Base-by-base conservation (phyloP, 1,140 invertebrate species). In the Whitmania pigra region DNA sequence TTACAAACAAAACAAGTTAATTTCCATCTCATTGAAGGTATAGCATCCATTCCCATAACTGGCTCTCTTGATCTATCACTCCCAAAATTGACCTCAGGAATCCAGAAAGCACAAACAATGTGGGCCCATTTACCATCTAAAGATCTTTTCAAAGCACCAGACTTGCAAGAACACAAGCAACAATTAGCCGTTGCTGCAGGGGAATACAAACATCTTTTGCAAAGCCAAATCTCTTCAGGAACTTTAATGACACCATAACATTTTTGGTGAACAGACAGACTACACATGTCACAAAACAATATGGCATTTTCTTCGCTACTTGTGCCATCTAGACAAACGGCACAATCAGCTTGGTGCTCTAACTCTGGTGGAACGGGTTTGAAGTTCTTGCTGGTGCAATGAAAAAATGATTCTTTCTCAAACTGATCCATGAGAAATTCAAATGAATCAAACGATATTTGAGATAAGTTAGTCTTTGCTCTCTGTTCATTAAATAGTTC, bases 171-270 rank as follows among this genome's bases (percentile, higher is more conserved):
- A 84, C 96, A 99, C 7, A 99, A 84, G 31, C 92, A 91, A 85
- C 96, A 99, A 80, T 96, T 92, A 0, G 97, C 94, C 13, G 93
- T 89, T 72, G 91, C 83, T 11, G 93, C 96, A 7, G 95, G 95
- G 69, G 93, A 97, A 78, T 97, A 92, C 9, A 98, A 82, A 83
- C 96, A 99, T 53, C 87, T 79, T 67, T 94, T 86, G 82, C 96
- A 99, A 17, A 98, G 83, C 96, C 96, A 98, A 80, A 97, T 94
- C n/a, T 95, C 95, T 82, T 98, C 94, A 0, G 96, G 96, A 78
- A 99, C 97, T 79, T 98, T 98, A 25, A 95, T 95, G 9, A 97
- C 94, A 69, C 96, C 96, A 83, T 99, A 99, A 80, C 96, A 99
- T 83, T 98, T 96, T 82, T 97, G 95, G 84, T 98, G 94, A 27